These are phyloP conservation scores for Acrossocheilus wenchowensis DNA, from an alignment of 2,797 vertebrate genomes.

Conservation along the genomic window DNA sequence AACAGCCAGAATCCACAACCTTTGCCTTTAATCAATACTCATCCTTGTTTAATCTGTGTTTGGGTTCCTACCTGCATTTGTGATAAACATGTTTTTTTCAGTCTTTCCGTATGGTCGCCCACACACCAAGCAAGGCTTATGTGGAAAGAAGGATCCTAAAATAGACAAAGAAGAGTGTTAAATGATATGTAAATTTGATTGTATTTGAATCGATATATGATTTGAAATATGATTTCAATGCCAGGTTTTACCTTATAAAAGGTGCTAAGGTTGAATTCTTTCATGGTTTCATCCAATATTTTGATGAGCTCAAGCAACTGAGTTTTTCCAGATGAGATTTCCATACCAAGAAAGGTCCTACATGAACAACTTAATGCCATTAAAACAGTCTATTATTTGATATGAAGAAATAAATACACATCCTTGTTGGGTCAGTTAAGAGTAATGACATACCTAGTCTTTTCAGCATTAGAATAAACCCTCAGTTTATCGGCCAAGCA, in stretches of 20 bases:
- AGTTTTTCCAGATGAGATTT: constrained; percentile 76
- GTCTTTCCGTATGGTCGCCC: constrained; percentile 77
- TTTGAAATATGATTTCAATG: not conserved
- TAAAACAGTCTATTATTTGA: not conserved
- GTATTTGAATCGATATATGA: too few relatives aligned
- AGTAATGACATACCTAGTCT: constrained; percentile 82
- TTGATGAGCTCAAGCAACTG: constrained; percentile 80
- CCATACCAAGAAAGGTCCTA: constrained; percentile 85
- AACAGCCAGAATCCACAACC: not conserved
- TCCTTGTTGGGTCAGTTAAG: too few relatives aligned
- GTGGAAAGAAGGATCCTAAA: constrained; percentile 93
- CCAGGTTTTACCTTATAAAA: constrained; percentile 80
- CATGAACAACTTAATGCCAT: not conserved
- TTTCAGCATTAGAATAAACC: constrained; percentile 91
- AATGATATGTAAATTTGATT: not conserved
- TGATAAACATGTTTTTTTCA: constrained; percentile 76
- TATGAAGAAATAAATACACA: not conserved
- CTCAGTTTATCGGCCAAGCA: constrained; percentile 84
- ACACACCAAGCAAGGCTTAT: constrained; percentile 94
- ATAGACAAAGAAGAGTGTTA: not conserved
- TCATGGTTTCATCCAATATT: constrained; percentile 79
- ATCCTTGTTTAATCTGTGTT: not conserved
- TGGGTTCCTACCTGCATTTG: constrained; percentile 85
- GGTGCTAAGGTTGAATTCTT: constrained; percentile 81
- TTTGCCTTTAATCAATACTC: constrained; percentile 19